Conservation (phyloP, 2,888 invertebrate species). For the Leptopterna dolabrata region DNA sequence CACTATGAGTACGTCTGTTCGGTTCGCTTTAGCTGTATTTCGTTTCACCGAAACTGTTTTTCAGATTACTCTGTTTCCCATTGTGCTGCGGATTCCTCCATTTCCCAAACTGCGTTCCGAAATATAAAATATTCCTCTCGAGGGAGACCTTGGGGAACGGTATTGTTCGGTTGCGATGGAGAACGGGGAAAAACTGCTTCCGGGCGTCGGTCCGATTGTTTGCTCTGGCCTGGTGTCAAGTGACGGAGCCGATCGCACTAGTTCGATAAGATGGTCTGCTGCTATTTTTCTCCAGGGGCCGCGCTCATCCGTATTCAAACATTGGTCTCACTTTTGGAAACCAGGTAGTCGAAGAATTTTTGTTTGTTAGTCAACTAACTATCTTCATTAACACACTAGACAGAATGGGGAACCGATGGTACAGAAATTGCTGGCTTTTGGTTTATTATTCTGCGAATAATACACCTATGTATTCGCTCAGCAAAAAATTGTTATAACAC, state of each 20-base stretch:
- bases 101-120: background rate
- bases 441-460: too few relatives aligned
- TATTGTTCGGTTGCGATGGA: background rate
- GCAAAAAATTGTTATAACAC: too few relatives aligned
- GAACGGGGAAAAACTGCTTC: background rate
- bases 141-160: background rate
- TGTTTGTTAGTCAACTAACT: too few relatives aligned
- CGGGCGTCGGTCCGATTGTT: constrained; percentile 4
- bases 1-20: background rate
- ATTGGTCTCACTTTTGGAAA: background rate
- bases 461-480: too few relatives aligned
- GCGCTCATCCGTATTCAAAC: background rate
- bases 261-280: background rate
- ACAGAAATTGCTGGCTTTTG: too few relatives aligned
- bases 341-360: background rate
- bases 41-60: background rate
- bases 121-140: background rate
- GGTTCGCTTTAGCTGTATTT: background rate
- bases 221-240: constrained; percentile 24
- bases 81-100: background rate
- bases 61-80: background rate
- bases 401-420: too few relatives aligned
- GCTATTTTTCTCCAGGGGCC: background rate
- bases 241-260: constrained; percentile 5
- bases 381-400: too few relatives aligned